Conservation (phyloP, 2,888 invertebrate genomes). For the Cheilosia vulpina region DNA sequence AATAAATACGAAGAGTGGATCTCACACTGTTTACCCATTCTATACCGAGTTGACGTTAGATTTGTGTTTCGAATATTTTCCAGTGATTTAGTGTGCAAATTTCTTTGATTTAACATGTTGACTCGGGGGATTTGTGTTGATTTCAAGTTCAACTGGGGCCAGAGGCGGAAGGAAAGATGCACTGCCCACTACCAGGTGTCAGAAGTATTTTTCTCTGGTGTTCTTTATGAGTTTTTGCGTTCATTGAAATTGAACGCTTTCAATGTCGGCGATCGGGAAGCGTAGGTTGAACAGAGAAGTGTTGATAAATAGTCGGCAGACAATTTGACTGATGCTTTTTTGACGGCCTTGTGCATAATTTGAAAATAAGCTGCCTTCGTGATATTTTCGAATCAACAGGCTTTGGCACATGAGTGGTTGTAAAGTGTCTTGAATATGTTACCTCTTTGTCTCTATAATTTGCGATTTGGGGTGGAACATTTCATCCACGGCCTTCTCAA, state of each 20-base stretch:
- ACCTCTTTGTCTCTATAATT: too few species aligned
- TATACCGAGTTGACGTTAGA: neutral
- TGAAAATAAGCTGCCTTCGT: neutral
- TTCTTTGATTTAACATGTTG: constrained; percentile 34
- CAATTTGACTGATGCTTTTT: neutral
- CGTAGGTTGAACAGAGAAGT: neutral
- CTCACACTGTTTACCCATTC: too few species aligned
- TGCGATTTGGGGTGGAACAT: too few species aligned
- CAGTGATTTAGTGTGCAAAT: constrained; percentile 5
- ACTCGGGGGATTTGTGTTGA: constrained; percentile 8
- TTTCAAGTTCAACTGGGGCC: neutral
- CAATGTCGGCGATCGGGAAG: neutral
- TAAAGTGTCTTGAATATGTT: too few species aligned
- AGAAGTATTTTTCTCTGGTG: constrained; percentile 6
- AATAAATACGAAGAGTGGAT: constrained; percentile 20
- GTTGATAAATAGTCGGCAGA: neutral
- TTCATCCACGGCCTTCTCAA: too few species aligned
- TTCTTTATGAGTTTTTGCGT: neutral
- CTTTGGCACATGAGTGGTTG: too few species aligned
- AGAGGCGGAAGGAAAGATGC: neutral
- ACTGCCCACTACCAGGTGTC: constrained; percentile 17
- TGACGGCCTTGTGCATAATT: neutral
- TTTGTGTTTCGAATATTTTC: constrained; percentile 4
- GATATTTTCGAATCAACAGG: too few species aligned
- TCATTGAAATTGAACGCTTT: neutral